Evolutionary conservation across 2,797 vertebrate genomes (phyloP).

Genomic region (Channa striata): DNA sequence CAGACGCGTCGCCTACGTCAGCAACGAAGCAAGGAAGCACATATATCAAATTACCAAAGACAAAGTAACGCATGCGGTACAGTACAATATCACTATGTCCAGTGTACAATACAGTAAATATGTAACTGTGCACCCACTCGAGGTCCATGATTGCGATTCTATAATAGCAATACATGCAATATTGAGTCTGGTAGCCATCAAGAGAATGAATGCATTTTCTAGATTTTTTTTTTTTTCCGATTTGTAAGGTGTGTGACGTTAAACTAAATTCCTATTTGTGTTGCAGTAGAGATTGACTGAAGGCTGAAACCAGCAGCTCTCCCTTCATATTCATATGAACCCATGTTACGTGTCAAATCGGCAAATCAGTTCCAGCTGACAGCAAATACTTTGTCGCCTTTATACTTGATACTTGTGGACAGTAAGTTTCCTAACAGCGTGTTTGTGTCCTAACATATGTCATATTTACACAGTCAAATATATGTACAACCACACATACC

Average conservation of each 20-base stretch:
- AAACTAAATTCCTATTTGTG: background rate
- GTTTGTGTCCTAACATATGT: conserved; percentile 9
- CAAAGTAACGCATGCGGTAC: background rate
- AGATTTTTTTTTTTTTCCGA: too few relatives aligned
- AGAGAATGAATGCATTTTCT: background rate
- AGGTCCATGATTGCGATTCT: too few relatives aligned
- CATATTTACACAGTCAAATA: conserved; percentile 35
- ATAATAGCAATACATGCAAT: too few relatives aligned
- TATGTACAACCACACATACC: conserved; percentile 50
- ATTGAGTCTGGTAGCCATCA: too few relatives aligned
- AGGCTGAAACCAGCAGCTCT: conserved; percentile 74
- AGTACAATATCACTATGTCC: background rate
- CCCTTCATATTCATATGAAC: background rate
- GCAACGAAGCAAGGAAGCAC: too few relatives aligned
- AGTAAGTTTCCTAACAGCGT: background rate
- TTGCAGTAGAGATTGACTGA: background rate
- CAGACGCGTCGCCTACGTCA: background rate
- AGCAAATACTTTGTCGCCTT: too few relatives aligned
- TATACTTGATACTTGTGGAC: background rate
- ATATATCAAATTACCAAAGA: background rate
- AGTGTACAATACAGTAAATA: conserved; percentile 27
- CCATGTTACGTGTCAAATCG: background rate
- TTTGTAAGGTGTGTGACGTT: background rate
- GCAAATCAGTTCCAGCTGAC: conserved; percentile 53
- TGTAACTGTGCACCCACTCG: too few relatives aligned